A percentile compares a stretch with the other conserved stretches of the same genome.
Conservation (phyloP, 1,140 invertebrate species). For the Myzus persicae region DNA sequence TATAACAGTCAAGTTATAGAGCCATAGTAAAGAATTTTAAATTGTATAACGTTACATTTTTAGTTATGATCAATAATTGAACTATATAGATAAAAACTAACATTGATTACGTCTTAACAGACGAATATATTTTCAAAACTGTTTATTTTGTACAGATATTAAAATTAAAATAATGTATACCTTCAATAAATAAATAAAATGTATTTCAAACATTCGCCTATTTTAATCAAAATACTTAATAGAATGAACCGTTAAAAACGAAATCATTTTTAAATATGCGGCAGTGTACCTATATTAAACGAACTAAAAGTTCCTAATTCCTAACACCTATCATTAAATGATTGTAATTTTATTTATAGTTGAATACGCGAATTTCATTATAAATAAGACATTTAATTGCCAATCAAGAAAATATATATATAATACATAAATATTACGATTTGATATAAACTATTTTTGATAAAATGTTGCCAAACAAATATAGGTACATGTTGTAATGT, state of each 20-base stretch:
- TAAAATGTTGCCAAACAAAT: not conserved
- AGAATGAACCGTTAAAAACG: not conserved
- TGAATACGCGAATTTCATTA: not conserved
- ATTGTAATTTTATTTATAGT: not conserved
- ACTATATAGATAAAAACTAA: not conserved
- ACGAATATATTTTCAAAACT: not conserved
- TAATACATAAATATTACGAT: too few species aligned
- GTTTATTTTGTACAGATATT: not conserved
- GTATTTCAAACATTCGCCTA: too few species aligned
- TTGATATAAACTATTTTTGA: too few species aligned
- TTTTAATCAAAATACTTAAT: too few species aligned
- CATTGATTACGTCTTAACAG: not conserved
- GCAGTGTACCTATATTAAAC: too few species aligned
- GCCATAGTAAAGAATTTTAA: not conserved
- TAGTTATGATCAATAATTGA: not conserved
- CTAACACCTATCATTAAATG: not conserved
- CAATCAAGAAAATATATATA: not conserved
- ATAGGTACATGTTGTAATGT: not conserved
- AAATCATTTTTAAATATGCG: not conserved
- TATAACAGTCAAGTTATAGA: not conserved
- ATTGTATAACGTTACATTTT: not conserved
- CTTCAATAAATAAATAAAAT: not conserved
- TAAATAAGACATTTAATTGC: not conserved
- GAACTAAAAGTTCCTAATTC: too few species aligned
- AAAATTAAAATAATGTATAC: not conserved